Base-by-base conservation (phyloP, 2,888 invertebrate species). In the Iphiclides podalirius region DNA sequence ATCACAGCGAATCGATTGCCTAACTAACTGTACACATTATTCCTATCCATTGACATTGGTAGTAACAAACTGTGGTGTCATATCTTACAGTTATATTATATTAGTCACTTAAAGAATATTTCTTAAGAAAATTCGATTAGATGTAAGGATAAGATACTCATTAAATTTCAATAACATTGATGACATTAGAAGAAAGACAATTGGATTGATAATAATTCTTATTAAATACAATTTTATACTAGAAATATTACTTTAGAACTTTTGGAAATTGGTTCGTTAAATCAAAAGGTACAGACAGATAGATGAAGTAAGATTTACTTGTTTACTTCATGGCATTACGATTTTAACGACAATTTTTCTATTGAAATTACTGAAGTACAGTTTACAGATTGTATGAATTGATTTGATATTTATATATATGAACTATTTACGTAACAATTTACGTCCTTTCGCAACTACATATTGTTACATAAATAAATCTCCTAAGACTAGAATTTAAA, bases 1-100 rank as follows among this genome's bases (percentile, higher is more conserved):
- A 83, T 79, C 78, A 82, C 80, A 83, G 79, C 79, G 63, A 75
- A 76, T 79, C 60, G 64, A 70, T 76, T 67, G 61, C 64, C 75
- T 78, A 77, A 64, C 76, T 79, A 81, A 59, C 62, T 72, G 67
- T 66, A 51, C 40, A 55, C 16, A 40, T 52, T 47, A 53, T 36
- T 12, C 15, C 41, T 51, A 51, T 15, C 26, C 14, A 45, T 51
- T 45, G 45, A 51, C 50, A 35, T 44, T 31, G 39, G 39, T 49
- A 44, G 26, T 50, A 70, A 73, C 64, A 69, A 73, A 64, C 59
- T 60, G 66, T 75, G 70, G 71, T 75, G 70, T 77, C 60, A 60
- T 70, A 55, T 64, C 67, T 74, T 75, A 73, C 63, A 65, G 53
- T 53, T 58, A 40, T 52, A 55, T 57, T 61, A 63, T 54, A 57